Evolutionary conservation across 2,888 invertebrate species (phyloP).

Genomic region (Drosophila siamana): DNA sequence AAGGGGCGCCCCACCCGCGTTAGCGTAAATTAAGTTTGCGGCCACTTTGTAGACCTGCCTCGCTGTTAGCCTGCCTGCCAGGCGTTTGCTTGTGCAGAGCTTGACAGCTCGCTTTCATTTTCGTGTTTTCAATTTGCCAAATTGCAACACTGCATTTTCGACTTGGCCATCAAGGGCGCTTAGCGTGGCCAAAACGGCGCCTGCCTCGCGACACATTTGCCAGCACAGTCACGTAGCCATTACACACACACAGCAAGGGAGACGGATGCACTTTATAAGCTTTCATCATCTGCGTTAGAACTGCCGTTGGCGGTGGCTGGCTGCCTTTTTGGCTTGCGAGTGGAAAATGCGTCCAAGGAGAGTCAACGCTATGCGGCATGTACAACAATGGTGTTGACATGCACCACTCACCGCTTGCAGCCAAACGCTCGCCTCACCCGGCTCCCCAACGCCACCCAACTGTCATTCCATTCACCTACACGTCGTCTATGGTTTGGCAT

Average conservation of each 20-base stretch:
- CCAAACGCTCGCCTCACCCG: slow-evolving; percentile 10
- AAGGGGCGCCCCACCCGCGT: slow-evolving; percentile 19
- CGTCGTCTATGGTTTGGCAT: slow-evolving; percentile 9
- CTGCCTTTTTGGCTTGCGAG: slow-evolving; percentile 60
- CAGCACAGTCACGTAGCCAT: slow-evolving; percentile 65
- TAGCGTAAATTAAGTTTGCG: slow-evolving; percentile 71
- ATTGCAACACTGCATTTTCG: slow-evolving; percentile 73
- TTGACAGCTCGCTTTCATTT: slow-evolving; percentile 43
- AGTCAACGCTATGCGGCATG: slow-evolving; percentile 40
- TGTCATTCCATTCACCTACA: background rate
- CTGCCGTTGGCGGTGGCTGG: slow-evolving; percentile 20
- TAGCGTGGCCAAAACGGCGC: slow-evolving; percentile 30
- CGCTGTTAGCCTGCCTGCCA: no score
- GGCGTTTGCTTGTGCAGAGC: slow-evolving; percentile 13
- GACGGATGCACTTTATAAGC: slow-evolving; percentile 52
- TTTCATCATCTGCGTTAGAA: slow-evolving; percentile 36
- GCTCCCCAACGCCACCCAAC: background rate
- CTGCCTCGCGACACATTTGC: slow-evolving; percentile 49
- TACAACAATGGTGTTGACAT: slow-evolving; percentile 67
- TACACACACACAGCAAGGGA: slow-evolving; percentile 13
- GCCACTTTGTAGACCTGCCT: slow-evolving; percentile 56
- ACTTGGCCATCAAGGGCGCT: slow-evolving; percentile 64
- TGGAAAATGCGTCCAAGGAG: slow-evolving; percentile 63
- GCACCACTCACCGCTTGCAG: slow-evolving; percentile 44
- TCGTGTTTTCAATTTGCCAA: slow-evolving; percentile 75